Conservation (phyloP, 1,140 invertebrate species). For the Atopsyche davidsoni region DNA sequence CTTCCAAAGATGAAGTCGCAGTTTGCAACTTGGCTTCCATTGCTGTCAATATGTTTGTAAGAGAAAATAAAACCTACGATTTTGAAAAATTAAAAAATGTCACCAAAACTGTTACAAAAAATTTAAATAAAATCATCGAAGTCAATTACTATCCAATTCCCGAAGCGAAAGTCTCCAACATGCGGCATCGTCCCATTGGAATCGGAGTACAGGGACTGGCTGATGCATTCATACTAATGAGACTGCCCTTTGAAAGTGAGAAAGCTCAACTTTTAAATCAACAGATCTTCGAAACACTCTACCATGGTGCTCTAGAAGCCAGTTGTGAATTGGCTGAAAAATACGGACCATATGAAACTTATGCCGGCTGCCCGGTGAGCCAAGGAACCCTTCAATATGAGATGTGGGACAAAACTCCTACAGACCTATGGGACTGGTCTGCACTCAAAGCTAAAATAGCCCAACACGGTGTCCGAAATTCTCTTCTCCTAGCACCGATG, state of each 20-base stretch:
- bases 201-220: conserved; percentile 97
- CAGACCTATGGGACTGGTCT: conserved; percentile 86
- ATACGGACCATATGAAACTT: conserved; percentile 85
- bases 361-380: conserved; percentile 85
- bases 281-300: conserved; percentile 98
- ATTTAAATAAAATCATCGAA: conserved; percentile 97
- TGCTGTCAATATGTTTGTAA: conserved; percentile 95
- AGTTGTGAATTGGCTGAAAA: conserved; percentile 92
- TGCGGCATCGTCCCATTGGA: conserved; percentile 89
- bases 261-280: conserved; percentile 85
- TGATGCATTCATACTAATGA: conserved; percentile 94
- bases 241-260: conserved; percentile 84
- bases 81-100: conserved; percentile 86
- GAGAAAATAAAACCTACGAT: conserved; percentile 73
- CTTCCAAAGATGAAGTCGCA: conserved; percentile 87
- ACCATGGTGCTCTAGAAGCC: conserved; percentile 93
- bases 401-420: conserved; percentile 91
- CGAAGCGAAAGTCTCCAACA: conserved; percentile 84
- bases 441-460: conserved; percentile 80
- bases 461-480: conserved; percentile 90
- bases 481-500: conserved; percentile 94
- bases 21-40: conserved; percentile 98
- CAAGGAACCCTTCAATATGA: conserved; percentile 97
- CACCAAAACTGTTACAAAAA: conserved; percentile 82
- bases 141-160: conserved; percentile 93